phyloP scores from a whole-genome alignment of 1,140 invertebrate species.

The Cherax quadricarinatus region DNA sequence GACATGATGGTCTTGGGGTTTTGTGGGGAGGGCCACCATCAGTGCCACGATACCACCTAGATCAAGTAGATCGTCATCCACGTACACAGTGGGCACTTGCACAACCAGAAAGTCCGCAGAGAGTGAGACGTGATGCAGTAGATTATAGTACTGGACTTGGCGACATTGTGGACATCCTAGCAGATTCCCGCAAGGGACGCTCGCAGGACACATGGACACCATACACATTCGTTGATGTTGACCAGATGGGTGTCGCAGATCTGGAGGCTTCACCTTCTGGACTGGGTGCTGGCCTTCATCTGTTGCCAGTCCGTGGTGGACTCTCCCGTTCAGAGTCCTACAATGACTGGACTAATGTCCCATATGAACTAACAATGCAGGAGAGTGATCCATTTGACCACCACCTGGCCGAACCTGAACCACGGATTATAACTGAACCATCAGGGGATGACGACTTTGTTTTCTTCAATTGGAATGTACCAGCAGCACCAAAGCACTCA shows the following conservation, averaged over 20 bases:
- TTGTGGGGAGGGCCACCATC: slow-evolving; percentile 69
- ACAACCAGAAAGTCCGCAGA: not conserved
- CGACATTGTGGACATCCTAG: slow-evolving; percentile 69
- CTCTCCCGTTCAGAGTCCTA: slow-evolving; percentile 55
- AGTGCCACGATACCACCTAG: not conserved
- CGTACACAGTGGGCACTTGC: slow-evolving; percentile 33
- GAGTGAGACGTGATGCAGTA: slow-evolving; percentile 58
- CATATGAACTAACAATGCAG: slow-evolving; percentile 70
- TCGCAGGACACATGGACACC: slow-evolving; percentile 67
- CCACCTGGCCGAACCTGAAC: slow-evolving; percentile 53
- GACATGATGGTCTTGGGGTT: slow-evolving; percentile 70
- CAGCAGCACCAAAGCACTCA: slow-evolving; percentile 24
- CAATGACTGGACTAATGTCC: slow-evolving; percentile 71
- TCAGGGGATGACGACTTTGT: slow-evolving; percentile 73
- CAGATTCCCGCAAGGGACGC: slow-evolving; percentile 51
- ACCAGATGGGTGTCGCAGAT: slow-evolving; percentile 71
- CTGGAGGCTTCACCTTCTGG: slow-evolving; percentile 55
- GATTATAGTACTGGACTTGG: slow-evolving; percentile 71
- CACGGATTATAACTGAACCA: slow-evolving; percentile 71
- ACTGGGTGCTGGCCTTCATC: slow-evolving; percentile 48
- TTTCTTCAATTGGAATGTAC: slow-evolving; percentile 72
- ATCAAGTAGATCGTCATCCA: slow-evolving; percentile 68
- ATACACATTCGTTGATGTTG: slow-evolving; percentile 71
- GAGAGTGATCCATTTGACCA: slow-evolving; percentile 62
- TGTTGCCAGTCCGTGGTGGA: slow-evolving; percentile 38